Base-by-base conservation (phyloP, 2,888 invertebrate genomes). In the Cacoxenus indagator region DNA sequence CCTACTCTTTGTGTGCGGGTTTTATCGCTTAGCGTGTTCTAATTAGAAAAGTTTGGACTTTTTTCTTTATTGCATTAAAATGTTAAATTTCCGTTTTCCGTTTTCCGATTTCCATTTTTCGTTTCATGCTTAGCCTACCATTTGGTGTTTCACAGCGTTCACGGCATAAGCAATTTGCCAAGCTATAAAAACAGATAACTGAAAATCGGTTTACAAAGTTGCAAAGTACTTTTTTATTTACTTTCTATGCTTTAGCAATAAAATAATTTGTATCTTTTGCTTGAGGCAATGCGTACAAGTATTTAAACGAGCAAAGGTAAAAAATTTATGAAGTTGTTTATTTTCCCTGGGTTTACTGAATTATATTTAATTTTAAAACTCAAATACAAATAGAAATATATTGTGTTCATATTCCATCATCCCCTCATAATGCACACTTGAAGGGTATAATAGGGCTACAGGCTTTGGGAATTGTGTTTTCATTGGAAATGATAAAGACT, bases 231-330 rank as follows among this genome's bases (percentile, higher is more conserved):
- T 6, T 48, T 51, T 51, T 9, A 19, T 51, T 22, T 11, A 9
- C 9, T 51, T 51, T 22, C 22, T 59, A 29, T 65, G 27, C 26
- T 64, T 24, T 69, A 66, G 76, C 69, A 76, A 76, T 76, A 75
- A 75, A 81, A 78, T 73, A 81, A 78, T 78, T 78, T 55, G 81
- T 81, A 72, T 75, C 73, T 55, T 71, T 64, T 68, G 64, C 64
- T n/a, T 17, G 14, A 51, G 48, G 65, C 70, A 69, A 65, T 61
- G 62, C 68, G 65, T 71, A 80, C 73, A 78, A 80, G 37, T 37
- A 14, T 14, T n/a, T n/a, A n/a, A n/a, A n/a, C 8, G 5, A 11
- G 2, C 8, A 37, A 37, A 37, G 37, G 8, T 37, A 8, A 14
- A 37, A 37, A 5, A 37, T 37, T 37, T 37, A 11, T 11, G 4